Evolutionary conservation across 2,113 vertebrate species (phyloP).

Genomic region (Mormyrus iriodes): DNA sequence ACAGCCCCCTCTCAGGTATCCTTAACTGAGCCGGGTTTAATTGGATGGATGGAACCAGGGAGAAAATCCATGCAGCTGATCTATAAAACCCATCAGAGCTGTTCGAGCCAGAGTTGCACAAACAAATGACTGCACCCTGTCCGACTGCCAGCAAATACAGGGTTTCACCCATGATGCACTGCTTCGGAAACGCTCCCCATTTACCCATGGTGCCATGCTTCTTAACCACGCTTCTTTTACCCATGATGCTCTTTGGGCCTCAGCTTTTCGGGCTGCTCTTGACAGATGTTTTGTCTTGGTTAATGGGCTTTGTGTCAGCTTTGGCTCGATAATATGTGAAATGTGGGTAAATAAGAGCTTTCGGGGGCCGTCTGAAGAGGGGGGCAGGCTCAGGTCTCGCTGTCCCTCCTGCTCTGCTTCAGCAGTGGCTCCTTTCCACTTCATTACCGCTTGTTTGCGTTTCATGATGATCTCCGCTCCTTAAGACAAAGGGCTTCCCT

Average conservation of each 20-base stretch:
- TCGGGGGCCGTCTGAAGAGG: neutral
- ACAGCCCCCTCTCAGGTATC: slow-evolving; percentile 52
- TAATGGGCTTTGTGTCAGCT: slow-evolving; percentile 31
- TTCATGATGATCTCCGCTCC: neutral
- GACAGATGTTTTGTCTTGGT: slow-evolving; percentile 22
- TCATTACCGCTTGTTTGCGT: slow-evolving; percentile 1
- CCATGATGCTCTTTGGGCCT: neutral
- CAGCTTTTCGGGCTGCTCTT: neutral
- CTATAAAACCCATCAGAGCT: slow-evolving; percentile 67
- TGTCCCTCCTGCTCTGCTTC: neutral
- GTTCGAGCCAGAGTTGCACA: slow-evolving; percentile 61
- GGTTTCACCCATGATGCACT: slow-evolving; percentile 11
- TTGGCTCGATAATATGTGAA: slow-evolving; percentile 27
- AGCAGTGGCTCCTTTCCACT: neutral
- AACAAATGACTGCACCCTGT: neutral
- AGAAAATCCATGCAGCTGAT: slow-evolving; percentile 64
- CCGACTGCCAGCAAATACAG: slow-evolving; percentile 24
- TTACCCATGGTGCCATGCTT: slow-evolving; percentile 23
- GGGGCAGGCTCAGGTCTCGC: neutral
- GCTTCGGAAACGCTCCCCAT: slow-evolving; percentile 27
- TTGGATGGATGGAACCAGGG: slow-evolving; percentile 60
- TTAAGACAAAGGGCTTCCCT: neutral
- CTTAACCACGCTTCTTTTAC: neutral
- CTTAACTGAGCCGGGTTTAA: slow-evolving; percentile 70
- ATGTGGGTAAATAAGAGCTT: slow-evolving; percentile 14